A percentile compares a stretch with the other conserved stretches of the same genome.
Evolutionary conservation across 2,888 invertebrate species (phyloP).

Genomic region (Tryphoninae sp.): DNA sequence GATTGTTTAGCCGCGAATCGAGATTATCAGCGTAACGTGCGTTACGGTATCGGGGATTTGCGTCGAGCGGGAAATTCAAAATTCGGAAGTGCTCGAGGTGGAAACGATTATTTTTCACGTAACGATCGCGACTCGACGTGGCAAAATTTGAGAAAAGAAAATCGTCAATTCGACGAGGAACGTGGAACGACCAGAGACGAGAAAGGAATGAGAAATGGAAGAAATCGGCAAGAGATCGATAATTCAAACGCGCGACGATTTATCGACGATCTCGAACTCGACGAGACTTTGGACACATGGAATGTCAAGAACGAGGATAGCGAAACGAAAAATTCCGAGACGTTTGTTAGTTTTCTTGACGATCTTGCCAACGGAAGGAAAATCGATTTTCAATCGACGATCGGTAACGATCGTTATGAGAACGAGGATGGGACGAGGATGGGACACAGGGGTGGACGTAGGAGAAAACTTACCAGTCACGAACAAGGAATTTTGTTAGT

Average conservation of each 20-base stretch:
- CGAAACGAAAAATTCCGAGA: not conserved
- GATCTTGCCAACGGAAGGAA: conserved; percentile 37
- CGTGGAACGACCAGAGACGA: not conserved
- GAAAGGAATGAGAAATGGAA: not conserved
- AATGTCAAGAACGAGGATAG: conserved; percentile 21
- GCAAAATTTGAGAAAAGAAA: conserved; percentile 12
- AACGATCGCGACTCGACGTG: conserved; percentile 17
- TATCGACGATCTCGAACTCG: conserved; percentile 50
- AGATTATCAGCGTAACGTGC: conserved; percentile 16
- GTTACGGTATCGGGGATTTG: conserved; percentile 33
- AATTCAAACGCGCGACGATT: conserved; percentile 47
- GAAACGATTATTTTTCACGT: conserved; percentile 9
- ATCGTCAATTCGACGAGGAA: conserved; percentile 4
- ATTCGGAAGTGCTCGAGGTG: conserved; percentile 2
- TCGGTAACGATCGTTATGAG: conserved; percentile 5
- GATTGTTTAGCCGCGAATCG: conserved; percentile 2
- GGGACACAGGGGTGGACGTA: conserved; percentile 69
- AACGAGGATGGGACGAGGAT: conserved; percentile 24
- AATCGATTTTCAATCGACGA: conserved; percentile 26
- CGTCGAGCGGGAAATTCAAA: conserved; percentile 25
- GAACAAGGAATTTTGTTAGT: conserved; percentile 89
- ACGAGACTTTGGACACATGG: conserved; percentile 52
- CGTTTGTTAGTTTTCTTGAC: conserved; percentile 40
- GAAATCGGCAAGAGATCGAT: conserved; percentile 13
- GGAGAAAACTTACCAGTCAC: conserved; percentile 85